Evolutionary conservation across 2,113 vertebrate species (phyloP).

Genomic region (Lates calcarifer): DNA sequence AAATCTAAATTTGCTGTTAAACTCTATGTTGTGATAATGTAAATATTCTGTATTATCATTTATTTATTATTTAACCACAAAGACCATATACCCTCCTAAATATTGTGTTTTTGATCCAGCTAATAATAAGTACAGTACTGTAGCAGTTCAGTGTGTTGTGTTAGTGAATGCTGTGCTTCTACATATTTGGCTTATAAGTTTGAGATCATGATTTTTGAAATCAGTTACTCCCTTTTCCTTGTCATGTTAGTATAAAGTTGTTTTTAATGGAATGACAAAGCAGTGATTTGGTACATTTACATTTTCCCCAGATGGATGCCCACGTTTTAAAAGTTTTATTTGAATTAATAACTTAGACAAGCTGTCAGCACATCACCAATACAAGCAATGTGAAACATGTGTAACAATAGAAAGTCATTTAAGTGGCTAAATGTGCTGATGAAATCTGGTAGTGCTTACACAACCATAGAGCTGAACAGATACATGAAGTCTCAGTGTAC

Average conservation of each 20-base stretch:
- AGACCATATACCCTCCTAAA: not conserved
- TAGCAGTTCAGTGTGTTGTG: not conserved
- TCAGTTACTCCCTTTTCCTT: slow-evolving; percentile 19
- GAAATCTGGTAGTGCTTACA: slow-evolving; percentile 51
- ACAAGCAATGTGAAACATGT: slow-evolving; percentile 61
- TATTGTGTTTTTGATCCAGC: not conserved
- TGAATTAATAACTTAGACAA: slow-evolving; percentile 73
- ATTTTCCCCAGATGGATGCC: slow-evolving; percentile 74
- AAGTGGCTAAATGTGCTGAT: slow-evolving; percentile 67
- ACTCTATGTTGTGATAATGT: not conserved
- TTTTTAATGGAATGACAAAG: slow-evolving; percentile 78
- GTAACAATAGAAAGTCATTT: slow-evolving; percentile 70
- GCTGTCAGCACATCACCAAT: slow-evolving; percentile 70
- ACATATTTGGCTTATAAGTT: not conserved
- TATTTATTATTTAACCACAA: not conserved
- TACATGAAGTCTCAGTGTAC: slow-evolving; percentile 24
- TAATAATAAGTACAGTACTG: not conserved
- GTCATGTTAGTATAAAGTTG: slow-evolving; percentile 67
- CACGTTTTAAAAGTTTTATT: slow-evolving; percentile 81
- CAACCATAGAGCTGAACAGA: slow-evolving; percentile 33
- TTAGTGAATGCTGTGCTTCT: not conserved
- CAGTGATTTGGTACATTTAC: slow-evolving; percentile 72
- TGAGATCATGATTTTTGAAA: slow-evolving; percentile 28
- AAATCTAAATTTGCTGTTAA: not conserved
- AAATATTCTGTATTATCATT: not conserved